Percentiles rank a stretch among this genome's conserved stretches.
Evolutionary conservation across 2,797 vertebrate genomes (phyloP).

Genomic region (Poeciliopsis turneri): DNA sequence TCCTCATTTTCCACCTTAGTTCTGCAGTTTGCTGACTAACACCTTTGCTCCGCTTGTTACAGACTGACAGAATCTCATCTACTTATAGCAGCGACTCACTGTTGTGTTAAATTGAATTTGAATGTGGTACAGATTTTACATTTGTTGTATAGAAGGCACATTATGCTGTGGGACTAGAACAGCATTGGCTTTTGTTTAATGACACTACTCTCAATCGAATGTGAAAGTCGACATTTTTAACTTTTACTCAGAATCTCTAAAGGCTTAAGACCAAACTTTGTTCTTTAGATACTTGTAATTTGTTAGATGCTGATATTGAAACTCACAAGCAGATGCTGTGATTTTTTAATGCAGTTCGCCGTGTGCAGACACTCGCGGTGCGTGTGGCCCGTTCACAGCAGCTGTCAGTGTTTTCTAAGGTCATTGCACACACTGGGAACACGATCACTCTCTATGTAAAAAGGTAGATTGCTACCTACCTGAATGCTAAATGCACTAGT

Average conservation of each 20-base stretch:
- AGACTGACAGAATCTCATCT: background rate
- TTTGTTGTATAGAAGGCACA: conserved; percentile 1
- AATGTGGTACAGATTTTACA: background rate
- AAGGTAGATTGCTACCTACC: background rate
- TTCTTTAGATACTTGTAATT: background rate
- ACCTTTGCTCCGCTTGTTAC: background rate
- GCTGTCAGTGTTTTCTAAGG: conserved; percentile 13
- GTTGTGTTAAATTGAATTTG: background rate
- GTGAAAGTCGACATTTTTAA: background rate
- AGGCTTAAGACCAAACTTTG: background rate
- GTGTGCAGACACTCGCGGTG: conserved; percentile 7
- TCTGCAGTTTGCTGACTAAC: conserved; percentile 1
- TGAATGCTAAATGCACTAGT: background rate
- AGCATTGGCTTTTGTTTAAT: background rate
- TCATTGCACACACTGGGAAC: conserved; percentile 17
- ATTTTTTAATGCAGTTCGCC: background rate
- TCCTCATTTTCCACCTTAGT: background rate
- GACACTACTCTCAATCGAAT: background rate
- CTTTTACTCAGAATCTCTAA: background rate
- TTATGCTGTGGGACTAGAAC: background rate
- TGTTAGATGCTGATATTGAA: background rate
- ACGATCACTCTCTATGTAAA: conserved; percentile 2
- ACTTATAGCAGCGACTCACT: background rate
- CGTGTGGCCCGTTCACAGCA: conserved; percentile 22
- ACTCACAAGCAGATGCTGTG: background rate